phyloP scores from a whole-genome alignment of 2,113 vertebrate genomes.

The Craseonycteris thonglongyai region DNA sequence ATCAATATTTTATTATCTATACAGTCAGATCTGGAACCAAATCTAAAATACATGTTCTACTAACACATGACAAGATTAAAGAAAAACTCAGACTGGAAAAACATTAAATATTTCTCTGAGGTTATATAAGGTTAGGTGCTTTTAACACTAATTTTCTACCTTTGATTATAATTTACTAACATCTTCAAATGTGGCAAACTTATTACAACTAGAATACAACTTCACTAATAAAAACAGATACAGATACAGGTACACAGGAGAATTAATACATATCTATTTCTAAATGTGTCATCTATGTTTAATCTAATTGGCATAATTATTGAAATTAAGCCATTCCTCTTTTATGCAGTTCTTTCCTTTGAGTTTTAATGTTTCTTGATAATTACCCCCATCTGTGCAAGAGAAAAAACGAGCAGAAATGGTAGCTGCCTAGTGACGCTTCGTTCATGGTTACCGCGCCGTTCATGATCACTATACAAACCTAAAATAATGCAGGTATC shows the following conservation, averaged over 20 bases:
- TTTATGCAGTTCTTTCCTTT: slow-evolving; percentile 33
- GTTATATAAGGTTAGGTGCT: slow-evolving; percentile 26
- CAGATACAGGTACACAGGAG: slow-evolving; percentile 24
- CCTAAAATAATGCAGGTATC: neutral
- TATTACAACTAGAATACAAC: slow-evolving; percentile 18
- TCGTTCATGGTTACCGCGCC: neutral
- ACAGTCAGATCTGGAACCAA: slow-evolving; percentile 38
- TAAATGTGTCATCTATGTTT: slow-evolving; percentile 33
- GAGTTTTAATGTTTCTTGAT: slow-evolving; percentile 59
- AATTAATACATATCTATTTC: slow-evolving; percentile 33
- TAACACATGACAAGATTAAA: slow-evolving; percentile 42
- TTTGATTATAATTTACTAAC: slow-evolving; percentile 35
- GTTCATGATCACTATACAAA: neutral
- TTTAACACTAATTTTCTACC: slow-evolving; percentile 48
- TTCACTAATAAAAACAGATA: slow-evolving; percentile 39
- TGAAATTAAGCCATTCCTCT: slow-evolving; percentile 53
- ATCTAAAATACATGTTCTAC: slow-evolving; percentile 31
- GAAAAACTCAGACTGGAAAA: slow-evolving; percentile 10
- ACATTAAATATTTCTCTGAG: slow-evolving; percentile 24
- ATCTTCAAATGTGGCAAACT: slow-evolving; percentile 19
- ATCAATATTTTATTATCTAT: slow-evolving; percentile 51
- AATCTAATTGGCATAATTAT: slow-evolving; percentile 57
- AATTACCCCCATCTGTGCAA: slow-evolving; percentile 29
- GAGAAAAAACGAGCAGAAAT: slow-evolving; percentile 21
- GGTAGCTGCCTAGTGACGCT: neutral